Evolutionary conservation across 2,113 vertebrate genomes (phyloP).

Genomic region (Lasiurus cinereus): DNA sequence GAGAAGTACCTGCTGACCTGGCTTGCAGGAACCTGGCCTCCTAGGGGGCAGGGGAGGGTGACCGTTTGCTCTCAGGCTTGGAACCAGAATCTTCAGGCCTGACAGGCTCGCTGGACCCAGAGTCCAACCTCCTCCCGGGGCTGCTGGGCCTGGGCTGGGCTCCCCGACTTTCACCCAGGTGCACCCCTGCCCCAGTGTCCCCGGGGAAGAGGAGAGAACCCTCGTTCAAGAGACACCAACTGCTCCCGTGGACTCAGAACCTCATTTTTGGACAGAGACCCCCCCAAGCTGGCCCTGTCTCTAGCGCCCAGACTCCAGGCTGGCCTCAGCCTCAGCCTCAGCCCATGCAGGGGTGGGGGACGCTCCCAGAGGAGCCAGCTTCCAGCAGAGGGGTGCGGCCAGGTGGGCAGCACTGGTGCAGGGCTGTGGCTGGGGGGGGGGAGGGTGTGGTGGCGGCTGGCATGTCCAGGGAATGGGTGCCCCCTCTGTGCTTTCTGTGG

Average conservation of each 20-base stretch:
- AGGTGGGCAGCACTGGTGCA: background rate
- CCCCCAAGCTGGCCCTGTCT: background rate
- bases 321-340: rapidly evolving
- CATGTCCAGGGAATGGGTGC: background rate
- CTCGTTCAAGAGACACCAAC: background rate
- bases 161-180: background rate
- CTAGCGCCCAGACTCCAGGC: background rate
- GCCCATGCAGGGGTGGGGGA: background rate
- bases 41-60: no score
- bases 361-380: background rate
- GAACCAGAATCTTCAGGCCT: background rate
- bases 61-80: background rate
- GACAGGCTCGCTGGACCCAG: background rate
- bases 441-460: background rate
- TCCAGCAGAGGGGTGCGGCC: background rate
- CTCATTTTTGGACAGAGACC: background rate
- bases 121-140: background rate
- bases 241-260: background rate
- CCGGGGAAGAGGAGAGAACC: background rate
- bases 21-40: background rate
- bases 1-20: background rate
- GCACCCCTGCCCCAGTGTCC: no score
- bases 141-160: background rate
- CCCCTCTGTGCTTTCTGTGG: background rate
- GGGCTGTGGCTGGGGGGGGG: no score